Base-by-base conservation (phyloP, 30 jellyfish, hydroid and myxozoan genomes). In the Aurelia aurita complex sp. Pacific region DNA sequence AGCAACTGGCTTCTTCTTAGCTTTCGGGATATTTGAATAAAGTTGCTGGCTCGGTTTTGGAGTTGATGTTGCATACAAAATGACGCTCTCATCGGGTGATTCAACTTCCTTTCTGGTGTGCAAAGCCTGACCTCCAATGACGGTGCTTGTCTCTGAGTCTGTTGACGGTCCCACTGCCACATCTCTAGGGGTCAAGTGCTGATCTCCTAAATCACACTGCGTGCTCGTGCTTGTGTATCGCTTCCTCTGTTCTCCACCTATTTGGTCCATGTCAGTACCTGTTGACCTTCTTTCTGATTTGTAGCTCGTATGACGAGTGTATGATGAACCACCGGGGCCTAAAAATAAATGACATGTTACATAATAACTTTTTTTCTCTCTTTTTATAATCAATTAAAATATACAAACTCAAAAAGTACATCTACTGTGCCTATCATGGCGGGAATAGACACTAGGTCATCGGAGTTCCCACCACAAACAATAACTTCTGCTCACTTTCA, bases 181-280 rank as follows among this genome's bases (percentile, higher is more conserved):
- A 9, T 46, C 72, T 13, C 43, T 18, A 0, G 74, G 73, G 0
- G 33, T 46, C 52, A 69, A 23, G 12, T 50, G 33, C 75, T 23
- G 77, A 51, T 62, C 76, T 2, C 61, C 85, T 13, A 82, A 61
- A 70, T 82, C 84, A 57, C 91, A 82, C 84, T 82, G 91, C 2
- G 91, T 82, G 4, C 86, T 67, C 4, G 73, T 76, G 74, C 75
- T 52, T 15, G 86, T 12, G 73, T 52, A 76, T 29, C 60, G 14
- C 13, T 15, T 76, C 61, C 38, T 59, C 14, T 16, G 32, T 42
- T 60, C 55, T 17, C 71, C 57, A 65, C 16, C 64, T 7, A 62
- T 19, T 60, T 11, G 54, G 1, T 17, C 79, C 19, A 77, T 53
- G 79, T 64, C 79, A 19, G 78, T 54, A 10, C 70, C 78, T 17